Evolutionary conservation across 2,888 invertebrate species (phyloP).

Genomic region (Brachyptera putata): DNA sequence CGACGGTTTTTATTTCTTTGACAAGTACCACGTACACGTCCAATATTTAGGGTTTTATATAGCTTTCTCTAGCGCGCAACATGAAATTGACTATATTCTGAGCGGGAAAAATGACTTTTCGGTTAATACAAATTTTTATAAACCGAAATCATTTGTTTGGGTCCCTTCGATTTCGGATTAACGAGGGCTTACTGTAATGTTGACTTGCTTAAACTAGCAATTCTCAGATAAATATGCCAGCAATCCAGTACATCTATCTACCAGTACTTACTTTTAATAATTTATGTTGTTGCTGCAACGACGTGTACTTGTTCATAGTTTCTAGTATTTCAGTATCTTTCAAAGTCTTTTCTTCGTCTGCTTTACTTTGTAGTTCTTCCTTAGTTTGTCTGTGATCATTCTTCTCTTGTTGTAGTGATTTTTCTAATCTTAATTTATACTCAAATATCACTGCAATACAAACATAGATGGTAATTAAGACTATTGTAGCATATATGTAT

Average conservation of each 20-base stretch:
- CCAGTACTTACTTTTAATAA: conserved; percentile 44
- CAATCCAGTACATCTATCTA: background rate
- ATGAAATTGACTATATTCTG: no score
- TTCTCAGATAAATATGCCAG: background rate
- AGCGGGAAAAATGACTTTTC: no score
- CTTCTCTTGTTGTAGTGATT: conserved; percentile 53
- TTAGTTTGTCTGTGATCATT: conserved; percentile 51
- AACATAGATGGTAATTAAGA: no score
- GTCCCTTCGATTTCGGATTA: no score
- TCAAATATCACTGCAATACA: conserved; percentile 54
- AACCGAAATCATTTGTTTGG: no score
- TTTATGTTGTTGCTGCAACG: conserved; percentile 54
- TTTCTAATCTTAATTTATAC: conserved; percentile 55
- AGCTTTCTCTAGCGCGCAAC: no score
- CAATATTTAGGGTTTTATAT: no score
- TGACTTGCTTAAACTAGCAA: background rate
- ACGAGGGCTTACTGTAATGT: no score
- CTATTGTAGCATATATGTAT: no score
- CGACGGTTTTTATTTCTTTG: no score
- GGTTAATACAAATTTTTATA: no score
- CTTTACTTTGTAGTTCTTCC: conserved; percentile 47
- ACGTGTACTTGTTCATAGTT: conserved; percentile 50
- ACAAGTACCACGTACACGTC: no score
- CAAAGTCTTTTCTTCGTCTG: conserved; percentile 49
- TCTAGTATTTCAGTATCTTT: conserved; percentile 50